Evolutionary conservation across 2,888 invertebrate genomes (phyloP), one percentile per base, ranked within the genome.

Genomic region (Diarsia rubi): DNA sequence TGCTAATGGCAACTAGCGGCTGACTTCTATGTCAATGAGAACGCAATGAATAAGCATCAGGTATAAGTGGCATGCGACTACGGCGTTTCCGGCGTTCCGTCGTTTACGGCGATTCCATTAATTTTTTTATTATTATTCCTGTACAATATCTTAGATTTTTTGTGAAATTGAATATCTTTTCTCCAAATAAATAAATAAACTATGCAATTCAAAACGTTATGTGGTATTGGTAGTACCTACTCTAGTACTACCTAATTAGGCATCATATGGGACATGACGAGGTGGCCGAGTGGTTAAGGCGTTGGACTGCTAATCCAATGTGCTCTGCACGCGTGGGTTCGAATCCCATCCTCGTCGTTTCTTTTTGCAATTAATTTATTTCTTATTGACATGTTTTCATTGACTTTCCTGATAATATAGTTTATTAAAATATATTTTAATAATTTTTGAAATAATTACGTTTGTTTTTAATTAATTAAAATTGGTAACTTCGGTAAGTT

Each of bases 221-320:
- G 12, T 42, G 14, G 5, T 14, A 27, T 27, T 31, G 16, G 0
- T 45, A 65, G 5, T 45, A 37, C 6, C n/a, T n/a, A n/a, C n/a
- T n/a, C n/a, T n/a, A n/a, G 37, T 37, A 69, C 0, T n/a, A 6
- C 19, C 21, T 80, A 84, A 84, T 80, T 82, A 63, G 3, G 1
- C 21, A 0, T 0, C 0, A 0, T 5, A 5, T 44, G 21, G 8
- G 21, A 49, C 88, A 89, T 89, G 98, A 98, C 98, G 98, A 98
- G 98, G 98, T 98, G 98, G 97, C 98, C 98, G 98, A 98, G 98
- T 97, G 98, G 98, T 98, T 98, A 98, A 98, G 98, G 98, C 97
- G 98, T 97, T 98, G 97, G 98, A 98, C 98, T 98, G 98, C 98
- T 98, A 98, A 98, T 98, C 98, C 97, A 98, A 97, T 98, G 98